A percentile compares a stretch with the other conserved stretches of the same genome.
Conservation (phyloP, 2,888 invertebrate genomes). For the Pyralis farinalis region DNA sequence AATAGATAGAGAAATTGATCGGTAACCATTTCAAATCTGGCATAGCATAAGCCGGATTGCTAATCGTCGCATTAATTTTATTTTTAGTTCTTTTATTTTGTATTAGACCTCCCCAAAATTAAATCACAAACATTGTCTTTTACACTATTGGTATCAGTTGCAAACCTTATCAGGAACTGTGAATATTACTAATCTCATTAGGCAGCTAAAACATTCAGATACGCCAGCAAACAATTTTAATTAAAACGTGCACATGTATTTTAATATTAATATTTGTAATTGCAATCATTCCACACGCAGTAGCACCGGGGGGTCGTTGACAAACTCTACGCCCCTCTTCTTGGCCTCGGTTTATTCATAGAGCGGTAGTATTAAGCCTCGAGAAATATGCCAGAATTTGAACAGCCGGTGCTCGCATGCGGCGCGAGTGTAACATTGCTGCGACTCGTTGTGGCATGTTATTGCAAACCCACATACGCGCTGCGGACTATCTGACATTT, state of each 20-base stretch:
- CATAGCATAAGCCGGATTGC: no score
- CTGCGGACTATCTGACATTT: slow-evolving; percentile 74
- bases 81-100: no score
- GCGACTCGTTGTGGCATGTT: slow-evolving; percentile 77
- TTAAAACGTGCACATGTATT: slow-evolving; percentile 5
- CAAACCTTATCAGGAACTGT: no score
- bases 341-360: slow-evolving; percentile 40
- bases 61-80: no score
- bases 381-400: slow-evolving; percentile 74
- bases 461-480: slow-evolving; percentile 78
- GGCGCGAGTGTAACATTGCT: slow-evolving; percentile 73
- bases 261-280: slow-evolving; percentile 23
- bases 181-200: no score
- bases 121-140: no score
- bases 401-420: slow-evolving; percentile 64
- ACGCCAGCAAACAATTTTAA: neutral
- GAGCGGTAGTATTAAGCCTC: slow-evolving; percentile 39
- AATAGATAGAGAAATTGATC: no score
- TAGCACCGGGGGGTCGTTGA: slow-evolving; percentile 24
- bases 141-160: no score
- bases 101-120: no score
- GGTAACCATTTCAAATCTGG: no score
- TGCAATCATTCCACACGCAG: slow-evolving; percentile 40
- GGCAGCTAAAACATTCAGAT: no score
- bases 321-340: slow-evolving; percentile 35